Conservation (phyloP, 1,140 invertebrate genomes). For the Dinothrombium tinctorium region DNA sequence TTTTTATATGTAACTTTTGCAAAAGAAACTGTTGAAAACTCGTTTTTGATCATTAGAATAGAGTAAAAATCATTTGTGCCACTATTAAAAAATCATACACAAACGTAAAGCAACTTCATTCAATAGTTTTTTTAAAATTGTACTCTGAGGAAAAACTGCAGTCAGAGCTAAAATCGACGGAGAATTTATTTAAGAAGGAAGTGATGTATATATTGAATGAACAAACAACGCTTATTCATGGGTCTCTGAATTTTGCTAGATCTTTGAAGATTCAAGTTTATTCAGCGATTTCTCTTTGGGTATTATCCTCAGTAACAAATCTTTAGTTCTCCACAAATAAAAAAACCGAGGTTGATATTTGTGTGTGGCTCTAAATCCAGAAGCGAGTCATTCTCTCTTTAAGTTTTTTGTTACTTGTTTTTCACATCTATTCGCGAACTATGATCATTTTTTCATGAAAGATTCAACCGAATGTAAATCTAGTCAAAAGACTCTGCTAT, state of each 20-base stretch:
- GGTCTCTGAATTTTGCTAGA: constrained; percentile 15
- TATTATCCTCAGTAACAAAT: constrained; percentile 50
- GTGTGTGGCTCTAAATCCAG: constrained; percentile 62
- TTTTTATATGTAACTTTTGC: no score
- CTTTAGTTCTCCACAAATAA: constrained; percentile 19
- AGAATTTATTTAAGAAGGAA: constrained; percentile 45
- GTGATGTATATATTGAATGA: constrained; percentile 72
- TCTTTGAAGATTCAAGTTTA: constrained; percentile 11
- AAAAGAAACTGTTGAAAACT: no score
- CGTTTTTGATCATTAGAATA: no score
- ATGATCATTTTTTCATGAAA: constrained; percentile 20
- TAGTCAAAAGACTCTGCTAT: constrained; percentile 35
- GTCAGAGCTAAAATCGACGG: constrained; percentile 33
- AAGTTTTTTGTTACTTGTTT: constrained; percentile 54
- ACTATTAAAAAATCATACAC: background rate
- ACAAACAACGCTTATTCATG: constrained; percentile 19
- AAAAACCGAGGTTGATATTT: constrained; percentile 32
- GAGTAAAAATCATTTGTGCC: background rate
- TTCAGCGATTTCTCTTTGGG: constrained; percentile 31
- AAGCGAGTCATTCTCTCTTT: constrained; percentile 49
- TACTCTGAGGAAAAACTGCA: constrained; percentile 13
- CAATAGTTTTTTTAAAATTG: constrained; percentile 12
- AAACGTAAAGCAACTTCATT: background rate
- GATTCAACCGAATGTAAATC: constrained; percentile 33
- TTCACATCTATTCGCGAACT: background rate